Evolutionary conservation across 2,797 vertebrate genomes (phyloP).

Genomic region (Thaleichthys pacificus): DNA sequence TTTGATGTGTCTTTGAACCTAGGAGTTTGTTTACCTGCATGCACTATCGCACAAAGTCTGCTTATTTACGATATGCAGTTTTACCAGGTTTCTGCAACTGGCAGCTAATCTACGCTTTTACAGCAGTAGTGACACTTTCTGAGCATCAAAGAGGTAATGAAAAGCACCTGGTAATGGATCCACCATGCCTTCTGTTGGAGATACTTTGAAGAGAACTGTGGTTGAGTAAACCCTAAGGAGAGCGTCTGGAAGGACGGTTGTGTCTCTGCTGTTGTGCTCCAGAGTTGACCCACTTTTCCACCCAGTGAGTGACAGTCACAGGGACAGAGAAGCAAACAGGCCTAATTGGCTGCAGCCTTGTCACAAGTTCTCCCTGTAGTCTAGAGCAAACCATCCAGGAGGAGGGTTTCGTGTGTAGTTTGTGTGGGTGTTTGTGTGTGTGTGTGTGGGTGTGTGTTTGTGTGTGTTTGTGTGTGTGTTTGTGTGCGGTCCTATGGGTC

Average conservation of each 20-base stretch:
- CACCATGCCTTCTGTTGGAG: neutral
- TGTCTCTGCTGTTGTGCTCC: too few species aligned
- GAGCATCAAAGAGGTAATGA: conserved; percentile 59
- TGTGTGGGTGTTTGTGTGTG: conserved; percentile 29
- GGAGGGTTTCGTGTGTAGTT: conserved; percentile 54
- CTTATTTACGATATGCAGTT: conserved; percentile 48
- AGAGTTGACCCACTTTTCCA: conserved; percentile 64
- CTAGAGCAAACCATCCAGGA: conserved; percentile 39
- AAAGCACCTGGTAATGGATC: conserved; percentile 37
- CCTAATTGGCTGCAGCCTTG: conserved; percentile 68
- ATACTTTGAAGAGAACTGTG: conserved; percentile 26
- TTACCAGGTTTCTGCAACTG: conserved; percentile 16
- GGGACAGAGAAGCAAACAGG: conserved; percentile 48
- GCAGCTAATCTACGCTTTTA: conserved; percentile 24
- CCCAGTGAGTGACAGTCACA: conserved; percentile 45
- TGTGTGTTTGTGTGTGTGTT: neutral
- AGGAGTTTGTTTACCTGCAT: conserved; percentile 54
- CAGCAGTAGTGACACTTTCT: conserved; percentile 41
- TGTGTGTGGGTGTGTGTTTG: conserved; percentile 30
- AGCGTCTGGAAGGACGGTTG: too few species aligned
- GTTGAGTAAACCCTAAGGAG: conserved; percentile 42
- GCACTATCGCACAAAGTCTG: conserved; percentile 16
- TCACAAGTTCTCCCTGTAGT: conserved; percentile 57
- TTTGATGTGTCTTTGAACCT: conserved; percentile 62
- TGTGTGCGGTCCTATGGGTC: conserved; percentile 52